Evolutionary conservation across 2,113 vertebrate species (phyloP).

Genomic region (Ascaphus truei): DNA sequence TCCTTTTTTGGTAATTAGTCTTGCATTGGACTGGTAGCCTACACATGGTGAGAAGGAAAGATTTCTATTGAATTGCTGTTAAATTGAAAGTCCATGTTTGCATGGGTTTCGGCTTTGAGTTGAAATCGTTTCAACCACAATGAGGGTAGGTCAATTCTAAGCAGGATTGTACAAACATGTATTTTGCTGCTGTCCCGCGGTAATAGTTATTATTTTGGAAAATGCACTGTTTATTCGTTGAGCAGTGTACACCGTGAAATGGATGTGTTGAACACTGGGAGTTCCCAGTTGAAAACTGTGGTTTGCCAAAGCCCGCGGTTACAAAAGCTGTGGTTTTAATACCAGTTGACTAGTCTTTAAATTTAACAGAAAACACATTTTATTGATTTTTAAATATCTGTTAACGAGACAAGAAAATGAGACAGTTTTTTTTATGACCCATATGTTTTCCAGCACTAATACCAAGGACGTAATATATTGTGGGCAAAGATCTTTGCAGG

Average conservation of each 20-base stretch:
- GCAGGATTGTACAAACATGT: no score
- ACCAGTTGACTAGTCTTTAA: conserved; percentile 6
- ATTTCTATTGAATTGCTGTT: no score
- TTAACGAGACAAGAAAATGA: conserved; percentile 14
- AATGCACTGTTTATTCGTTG: neutral
- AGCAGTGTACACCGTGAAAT: neutral
- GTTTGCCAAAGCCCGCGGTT: conserved; percentile 24
- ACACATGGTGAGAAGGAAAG: no score
- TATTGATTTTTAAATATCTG: conserved; percentile 25
- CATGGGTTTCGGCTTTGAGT: no score
- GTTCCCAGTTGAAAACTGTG: neutral
- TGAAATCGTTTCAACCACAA: no score
- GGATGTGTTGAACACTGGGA: neutral
- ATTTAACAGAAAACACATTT: conserved; percentile 29
- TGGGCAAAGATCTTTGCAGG: no score
- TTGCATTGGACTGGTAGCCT: no score
- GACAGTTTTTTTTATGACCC: neutral
- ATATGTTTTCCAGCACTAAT: neutral
- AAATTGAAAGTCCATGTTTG: no score
- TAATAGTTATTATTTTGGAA: conserved; percentile 7
- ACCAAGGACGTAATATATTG: neutral
- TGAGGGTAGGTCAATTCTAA: no score
- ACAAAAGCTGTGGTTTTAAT: conserved; percentile 17
- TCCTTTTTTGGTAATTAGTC: no score
- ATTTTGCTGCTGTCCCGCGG: neutral